phyloP scores from a whole-genome alignment of 2,113 vertebrate genomes.

The Corythornis cristatus region DNA sequence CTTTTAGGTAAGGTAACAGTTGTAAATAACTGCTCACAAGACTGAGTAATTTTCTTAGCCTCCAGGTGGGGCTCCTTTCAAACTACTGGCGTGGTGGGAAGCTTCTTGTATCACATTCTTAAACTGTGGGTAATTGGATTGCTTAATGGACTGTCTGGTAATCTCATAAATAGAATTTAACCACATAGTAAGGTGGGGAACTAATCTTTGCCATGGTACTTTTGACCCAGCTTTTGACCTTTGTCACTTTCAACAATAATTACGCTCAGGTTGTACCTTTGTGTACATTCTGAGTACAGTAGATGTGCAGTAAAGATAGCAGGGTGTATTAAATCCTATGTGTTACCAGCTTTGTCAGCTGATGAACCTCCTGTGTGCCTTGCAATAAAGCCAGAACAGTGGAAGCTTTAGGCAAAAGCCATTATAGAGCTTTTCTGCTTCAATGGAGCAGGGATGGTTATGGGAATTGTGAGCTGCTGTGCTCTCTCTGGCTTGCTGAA shows the following conservation, averaged over 20 bases:
- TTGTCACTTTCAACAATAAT: background rate
- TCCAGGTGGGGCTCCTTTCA: background rate
- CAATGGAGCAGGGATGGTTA: background rate
- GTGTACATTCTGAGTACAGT: background rate
- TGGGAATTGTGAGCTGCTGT: background rate
- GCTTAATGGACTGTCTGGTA: background rate
- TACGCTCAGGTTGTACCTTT: background rate
- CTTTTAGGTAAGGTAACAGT: background rate
- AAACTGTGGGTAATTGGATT: background rate
- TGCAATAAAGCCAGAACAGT: background rate
- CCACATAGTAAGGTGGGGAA: background rate
- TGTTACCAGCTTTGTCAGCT: background rate
- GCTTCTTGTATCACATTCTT: background rate
- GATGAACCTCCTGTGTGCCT: background rate
- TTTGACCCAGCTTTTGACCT: background rate
- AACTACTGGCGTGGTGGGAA: background rate
- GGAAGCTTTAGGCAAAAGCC: background rate
- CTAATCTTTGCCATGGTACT: background rate
- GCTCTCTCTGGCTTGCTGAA: background rate
- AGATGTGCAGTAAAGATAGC: background rate
- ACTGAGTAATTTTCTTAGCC: background rate
- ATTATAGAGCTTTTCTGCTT: background rate
- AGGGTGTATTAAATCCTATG: background rate
- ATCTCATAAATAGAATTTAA: slow-evolving; percentile 16
- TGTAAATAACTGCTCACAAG: background rate